A percentile compares a stretch with the other conserved stretches of the same genome.
phyloP scores from a whole-genome alignment of 2,113 vertebrate genomes.

The Phalacrocorax aristotelis region DNA sequence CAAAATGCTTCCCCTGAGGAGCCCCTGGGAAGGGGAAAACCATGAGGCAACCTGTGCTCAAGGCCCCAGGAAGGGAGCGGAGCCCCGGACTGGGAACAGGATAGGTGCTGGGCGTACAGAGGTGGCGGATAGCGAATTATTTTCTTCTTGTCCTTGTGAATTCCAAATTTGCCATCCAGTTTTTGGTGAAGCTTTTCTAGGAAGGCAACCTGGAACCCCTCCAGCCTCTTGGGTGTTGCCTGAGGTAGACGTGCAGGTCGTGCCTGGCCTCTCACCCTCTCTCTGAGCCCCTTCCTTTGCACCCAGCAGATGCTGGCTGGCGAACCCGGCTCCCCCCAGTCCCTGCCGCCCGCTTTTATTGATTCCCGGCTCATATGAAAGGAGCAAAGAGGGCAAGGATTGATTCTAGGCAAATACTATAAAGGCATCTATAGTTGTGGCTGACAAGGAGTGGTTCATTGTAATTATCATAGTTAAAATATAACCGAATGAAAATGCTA shows the following conservation, averaged over 20 bases:
- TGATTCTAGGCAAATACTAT: neutral
- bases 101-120: rapidly evolving
- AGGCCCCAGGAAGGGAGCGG: no score
- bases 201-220: neutral
- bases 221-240: neutral
- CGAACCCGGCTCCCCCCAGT: rapidly evolving
- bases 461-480: constrained; percentile 28
- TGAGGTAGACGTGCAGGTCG: neutral
- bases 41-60: rapidly evolving
- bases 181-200: neutral
- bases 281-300: neutral
- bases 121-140: rapidly evolving
- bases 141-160: neutral
- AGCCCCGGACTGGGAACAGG: neutral
- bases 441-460: neutral
- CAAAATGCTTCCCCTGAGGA: neutral
- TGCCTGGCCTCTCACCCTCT: neutral
- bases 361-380: neutral
- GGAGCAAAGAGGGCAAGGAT: neutral
- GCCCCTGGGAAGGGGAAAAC: neutral
- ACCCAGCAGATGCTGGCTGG: rapidly evolving
- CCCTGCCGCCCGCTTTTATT: neutral
- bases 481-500: neutral
- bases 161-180: neutral
- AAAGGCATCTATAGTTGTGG: neutral